A percentile compares a stretch with the other conserved stretches of the same genome.
These are phyloP conservation scores for Lepidochrysops patricia DNA, from an alignment of 2,888 invertebrate species.

Conservation along the genomic window DNA sequence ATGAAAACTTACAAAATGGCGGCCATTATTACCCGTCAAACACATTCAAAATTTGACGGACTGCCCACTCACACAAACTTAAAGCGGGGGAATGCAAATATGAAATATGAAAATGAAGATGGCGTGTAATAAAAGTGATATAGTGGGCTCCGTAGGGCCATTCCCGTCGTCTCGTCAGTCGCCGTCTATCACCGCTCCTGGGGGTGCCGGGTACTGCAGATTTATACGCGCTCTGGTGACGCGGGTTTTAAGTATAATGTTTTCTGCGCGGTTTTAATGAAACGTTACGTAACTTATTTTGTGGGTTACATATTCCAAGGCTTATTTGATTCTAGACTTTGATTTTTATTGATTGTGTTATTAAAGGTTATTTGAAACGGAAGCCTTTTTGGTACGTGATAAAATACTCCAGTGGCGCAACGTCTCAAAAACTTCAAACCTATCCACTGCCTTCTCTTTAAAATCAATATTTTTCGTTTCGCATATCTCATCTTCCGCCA, in stretches of 20 bases:
- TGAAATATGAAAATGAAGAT: conserved; percentile 80
- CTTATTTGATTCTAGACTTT: too few relatives aligned
- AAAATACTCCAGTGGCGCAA: too few relatives aligned
- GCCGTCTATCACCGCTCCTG: conserved; percentile 78
- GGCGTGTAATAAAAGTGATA: conserved; percentile 87
- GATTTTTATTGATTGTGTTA: too few relatives aligned
- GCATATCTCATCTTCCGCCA: too few relatives aligned
- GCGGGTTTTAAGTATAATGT: conserved; percentile 41
- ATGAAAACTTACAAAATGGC: conserved; percentile 2
- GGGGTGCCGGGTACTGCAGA: conserved; percentile 39
- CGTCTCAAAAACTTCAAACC: too few relatives aligned
- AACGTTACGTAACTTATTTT: neutral
- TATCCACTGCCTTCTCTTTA: too few relatives aligned
- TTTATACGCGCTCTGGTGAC: conserved; percentile 67
- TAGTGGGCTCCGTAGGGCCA: conserved; percentile 85
- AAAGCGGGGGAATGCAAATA: conserved; percentile 58
- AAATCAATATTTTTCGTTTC: neutral
- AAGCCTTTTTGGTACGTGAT: too few relatives aligned
- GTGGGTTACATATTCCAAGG: neutral
- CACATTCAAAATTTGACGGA: conserved; percentile 14
- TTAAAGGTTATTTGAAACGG: too few relatives aligned
- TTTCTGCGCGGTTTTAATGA: neutral
- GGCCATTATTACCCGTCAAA: conserved; percentile 1
- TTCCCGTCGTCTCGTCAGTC: conserved; percentile 82
- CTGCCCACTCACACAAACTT: conserved; percentile 16